Conservation (phyloP, 2,113 vertebrate genomes). For the Gila orcuttii region DNA sequence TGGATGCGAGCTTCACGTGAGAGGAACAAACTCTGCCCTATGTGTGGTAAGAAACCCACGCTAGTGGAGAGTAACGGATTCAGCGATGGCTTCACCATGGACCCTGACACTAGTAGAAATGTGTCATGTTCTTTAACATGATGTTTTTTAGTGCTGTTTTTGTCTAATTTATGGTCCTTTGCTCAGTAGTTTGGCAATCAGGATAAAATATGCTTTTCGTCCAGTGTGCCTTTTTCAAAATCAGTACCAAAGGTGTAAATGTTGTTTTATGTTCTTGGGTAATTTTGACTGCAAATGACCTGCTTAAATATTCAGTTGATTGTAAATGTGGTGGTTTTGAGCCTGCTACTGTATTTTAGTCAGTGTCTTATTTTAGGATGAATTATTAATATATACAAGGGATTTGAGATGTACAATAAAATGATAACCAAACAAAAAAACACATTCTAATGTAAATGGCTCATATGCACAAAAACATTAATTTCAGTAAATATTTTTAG, state of each 20-base stretch:
- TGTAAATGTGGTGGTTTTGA: constrained; percentile 4
- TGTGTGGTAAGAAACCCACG: constrained; percentile 82
- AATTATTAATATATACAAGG: background rate
- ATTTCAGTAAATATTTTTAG: constrained; percentile 1
- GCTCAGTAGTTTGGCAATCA: background rate
- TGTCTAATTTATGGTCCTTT: background rate
- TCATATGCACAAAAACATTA: constrained; percentile 15
- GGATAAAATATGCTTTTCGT: background rate
- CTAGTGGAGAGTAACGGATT: constrained; percentile 82
- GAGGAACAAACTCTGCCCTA: constrained; percentile 89
- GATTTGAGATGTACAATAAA: constrained; percentile 11
- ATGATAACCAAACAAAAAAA: background rate
- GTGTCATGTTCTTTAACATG: constrained; percentile 61
- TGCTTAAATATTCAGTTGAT: background rate
- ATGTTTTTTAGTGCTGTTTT: background rate
- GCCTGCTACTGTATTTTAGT: background rate
- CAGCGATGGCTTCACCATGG: constrained; percentile 87
- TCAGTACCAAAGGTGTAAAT: background rate
- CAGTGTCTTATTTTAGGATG: background rate
- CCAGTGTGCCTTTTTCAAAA: constrained; percentile 3
- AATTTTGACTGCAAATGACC: background rate
- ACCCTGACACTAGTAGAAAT: background rate
- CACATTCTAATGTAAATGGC: background rate
- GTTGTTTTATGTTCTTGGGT: background rate
- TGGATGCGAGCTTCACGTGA: constrained; percentile 89